A percentile compares a stretch with the other conserved stretches of the same genome.
phyloP scores from a whole-genome alignment of 2,888 invertebrate species.

The Gastrophysa polygoni region DNA sequence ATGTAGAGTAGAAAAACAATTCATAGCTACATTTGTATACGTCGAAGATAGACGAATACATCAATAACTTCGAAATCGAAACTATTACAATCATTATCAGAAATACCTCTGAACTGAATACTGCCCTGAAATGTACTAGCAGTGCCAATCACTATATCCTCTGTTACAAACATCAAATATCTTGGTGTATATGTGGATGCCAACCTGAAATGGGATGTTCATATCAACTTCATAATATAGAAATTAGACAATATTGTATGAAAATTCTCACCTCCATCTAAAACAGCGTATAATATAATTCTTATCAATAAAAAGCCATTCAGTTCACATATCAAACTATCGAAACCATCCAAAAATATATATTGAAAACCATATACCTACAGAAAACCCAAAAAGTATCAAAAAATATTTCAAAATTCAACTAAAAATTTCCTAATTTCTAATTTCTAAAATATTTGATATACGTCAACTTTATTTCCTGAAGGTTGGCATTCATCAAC shows the following conservation, averaged over 20 bases:
- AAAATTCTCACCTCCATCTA: not conserved
- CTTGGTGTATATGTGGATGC: not conserved
- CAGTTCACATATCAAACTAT: not conserved
- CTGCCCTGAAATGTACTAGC: not conserved
- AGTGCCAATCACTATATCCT: no score
- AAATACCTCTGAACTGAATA: constrained; percentile 8
- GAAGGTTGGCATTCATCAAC: not conserved
- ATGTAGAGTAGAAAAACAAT: no score
- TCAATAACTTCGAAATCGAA: constrained; percentile 7
- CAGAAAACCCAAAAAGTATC: constrained; percentile 6
- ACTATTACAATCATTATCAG: not conserved
- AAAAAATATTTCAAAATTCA: no score
- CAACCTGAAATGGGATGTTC: constrained; percentile 2
- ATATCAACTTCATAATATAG: not conserved
- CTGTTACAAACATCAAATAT: no score
- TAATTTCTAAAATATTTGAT: not conserved
- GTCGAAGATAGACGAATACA: constrained; percentile 6
- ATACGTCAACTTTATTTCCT: not conserved
- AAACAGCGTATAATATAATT: not conserved
- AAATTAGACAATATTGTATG: not conserved
- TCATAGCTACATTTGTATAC: no score
- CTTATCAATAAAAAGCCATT: not conserved
- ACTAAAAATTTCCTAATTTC: not conserved
- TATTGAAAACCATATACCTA: not conserved
- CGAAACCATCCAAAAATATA: not conserved